Percentiles rank a stretch among this genome's conserved stretches.
phyloP scores from a whole-genome alignment of 2,888 invertebrate species.

The Tinea pellionella region DNA sequence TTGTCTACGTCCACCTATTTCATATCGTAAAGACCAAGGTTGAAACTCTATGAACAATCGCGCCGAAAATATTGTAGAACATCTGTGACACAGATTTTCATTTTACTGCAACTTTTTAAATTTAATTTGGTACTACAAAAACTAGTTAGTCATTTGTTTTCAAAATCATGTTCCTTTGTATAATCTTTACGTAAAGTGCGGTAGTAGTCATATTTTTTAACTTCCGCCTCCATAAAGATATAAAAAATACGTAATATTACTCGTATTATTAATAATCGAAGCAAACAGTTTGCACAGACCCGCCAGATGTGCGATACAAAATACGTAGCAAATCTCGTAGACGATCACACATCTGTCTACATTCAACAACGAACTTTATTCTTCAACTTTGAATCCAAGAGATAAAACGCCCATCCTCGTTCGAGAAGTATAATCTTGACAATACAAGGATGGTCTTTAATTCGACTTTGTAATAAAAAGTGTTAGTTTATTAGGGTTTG shows the following conservation, averaged over 20 bases:
- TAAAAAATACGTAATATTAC: background rate
- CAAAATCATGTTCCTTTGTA: too few relatives aligned
- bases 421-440: background rate
- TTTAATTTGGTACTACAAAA: too few relatives aligned
- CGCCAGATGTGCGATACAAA: background rate
- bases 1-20: background rate
- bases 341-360: background rate
- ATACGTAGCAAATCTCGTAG: constrained; percentile 5
- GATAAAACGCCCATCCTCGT: background rate
- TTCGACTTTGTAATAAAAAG: constrained; percentile 42
- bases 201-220: background rate
- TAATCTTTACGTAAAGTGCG: too few relatives aligned
- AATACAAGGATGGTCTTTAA: background rate
- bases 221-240: background rate
- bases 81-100: background rate
- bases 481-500: constrained; percentile 47
- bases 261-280: background rate
- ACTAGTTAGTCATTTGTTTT: too few relatives aligned
- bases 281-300: background rate
- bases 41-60: background rate
- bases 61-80: background rate
- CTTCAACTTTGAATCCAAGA: background rate
- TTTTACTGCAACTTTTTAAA: background rate
- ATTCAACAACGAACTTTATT: background rate
- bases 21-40: background rate